Conservation (phyloP, 2,888 invertebrate species). For the Agapostemon virescens region DNA sequence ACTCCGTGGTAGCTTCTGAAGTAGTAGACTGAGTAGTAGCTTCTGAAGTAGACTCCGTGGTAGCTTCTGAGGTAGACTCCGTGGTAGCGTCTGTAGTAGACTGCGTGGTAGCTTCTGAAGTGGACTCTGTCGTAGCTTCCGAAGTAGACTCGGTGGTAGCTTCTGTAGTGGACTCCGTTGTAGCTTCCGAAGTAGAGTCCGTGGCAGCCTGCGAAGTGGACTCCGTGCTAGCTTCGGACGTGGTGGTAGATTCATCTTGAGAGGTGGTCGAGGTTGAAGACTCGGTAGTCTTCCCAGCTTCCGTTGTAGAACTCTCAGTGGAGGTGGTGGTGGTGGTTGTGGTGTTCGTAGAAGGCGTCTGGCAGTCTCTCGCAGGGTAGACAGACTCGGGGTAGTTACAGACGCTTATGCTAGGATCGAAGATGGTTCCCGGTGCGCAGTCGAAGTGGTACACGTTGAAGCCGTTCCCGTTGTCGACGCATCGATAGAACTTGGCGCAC, state of each 20-base stretch:
- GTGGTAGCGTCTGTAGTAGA: background rate
- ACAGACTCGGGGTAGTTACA: constrained; percentile 87
- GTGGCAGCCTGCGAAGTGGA: constrained; percentile 31
- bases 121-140: background rate
- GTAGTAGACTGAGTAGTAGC: constrained; percentile 18
- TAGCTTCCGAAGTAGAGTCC: constrained; percentile 16
- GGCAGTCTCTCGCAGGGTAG: constrained; percentile 81
- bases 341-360: constrained; percentile 30
- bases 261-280: constrained; percentile 19
- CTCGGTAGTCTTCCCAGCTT: background rate
- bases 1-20: constrained; percentile 21
- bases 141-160: background rate
- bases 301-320: constrained; percentile 8
- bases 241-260: constrained; percentile 5
- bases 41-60: constrained; percentile 4
- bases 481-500: constrained; percentile 86
- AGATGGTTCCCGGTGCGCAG: constrained; percentile 87
- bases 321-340: constrained; percentile 42
- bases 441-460: constrained; percentile 86
- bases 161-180: constrained; percentile 16
- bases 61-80: constrained; percentile 33
- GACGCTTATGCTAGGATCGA: constrained; percentile 85
- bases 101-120: background rate
- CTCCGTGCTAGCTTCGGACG: background rate
- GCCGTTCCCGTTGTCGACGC: constrained; percentile 84